These are phyloP conservation scores for Hylia prasina DNA, from an alignment of 2,113 vertebrate species.

Conservation along the genomic window DNA sequence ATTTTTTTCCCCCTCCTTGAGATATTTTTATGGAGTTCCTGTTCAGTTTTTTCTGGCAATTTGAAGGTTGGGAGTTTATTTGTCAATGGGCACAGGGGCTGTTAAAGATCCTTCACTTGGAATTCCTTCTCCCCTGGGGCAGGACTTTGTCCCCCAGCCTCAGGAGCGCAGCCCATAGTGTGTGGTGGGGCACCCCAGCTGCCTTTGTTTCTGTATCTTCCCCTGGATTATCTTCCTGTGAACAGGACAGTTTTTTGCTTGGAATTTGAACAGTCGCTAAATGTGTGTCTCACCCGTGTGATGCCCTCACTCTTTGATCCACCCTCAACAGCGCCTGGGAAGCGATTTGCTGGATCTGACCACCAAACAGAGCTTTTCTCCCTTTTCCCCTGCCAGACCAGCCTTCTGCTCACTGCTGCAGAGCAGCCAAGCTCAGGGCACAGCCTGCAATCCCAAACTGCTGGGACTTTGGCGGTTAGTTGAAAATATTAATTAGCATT, in stretches of 20 bases:
- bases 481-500: not conserved
- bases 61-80: not conserved
- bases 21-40: not conserved
- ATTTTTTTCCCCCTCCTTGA: not conserved
- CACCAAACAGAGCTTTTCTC: not conserved
- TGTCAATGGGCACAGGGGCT: not conserved
- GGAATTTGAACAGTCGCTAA: not conserved
- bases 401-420: not conserved
- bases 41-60: not conserved
- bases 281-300: accelerated
- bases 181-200: not conserved
- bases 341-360: not conserved
- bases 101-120: not conserved
- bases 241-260: not conserved
- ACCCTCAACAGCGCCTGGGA: not conserved
- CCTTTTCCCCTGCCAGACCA: not conserved
- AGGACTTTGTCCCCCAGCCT: not conserved
- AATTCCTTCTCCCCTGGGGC: not conserved
- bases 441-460: not conserved
- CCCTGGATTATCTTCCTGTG: not conserved
- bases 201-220: not conserved
- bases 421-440: not conserved
- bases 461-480: not conserved
- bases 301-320: not conserved
- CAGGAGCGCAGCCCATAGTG: not conserved